Evolutionary conservation across 2,888 invertebrate genomes (phyloP), one percentile per base, ranked within the genome.

Genomic region (Phoenoteleia sp.): DNA sequence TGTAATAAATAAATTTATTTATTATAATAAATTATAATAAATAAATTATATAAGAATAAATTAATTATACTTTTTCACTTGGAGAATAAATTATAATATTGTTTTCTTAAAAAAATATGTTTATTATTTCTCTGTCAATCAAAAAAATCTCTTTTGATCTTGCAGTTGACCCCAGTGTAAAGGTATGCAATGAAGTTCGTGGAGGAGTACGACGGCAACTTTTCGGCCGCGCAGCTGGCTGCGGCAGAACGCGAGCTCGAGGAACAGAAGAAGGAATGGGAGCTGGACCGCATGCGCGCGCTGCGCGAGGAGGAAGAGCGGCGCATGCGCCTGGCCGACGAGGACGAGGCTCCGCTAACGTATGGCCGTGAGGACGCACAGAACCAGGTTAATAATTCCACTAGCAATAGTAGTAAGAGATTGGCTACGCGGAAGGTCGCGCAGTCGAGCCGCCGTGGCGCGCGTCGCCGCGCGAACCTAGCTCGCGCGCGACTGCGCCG

Each of bases 131-230:
- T n/a, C n/a, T n/a, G n/a, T n/a, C n/a, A n/a, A n/a, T n/a, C n/a
- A n/a, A n/a, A n/a, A n/a, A n/a, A n/a, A n/a, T n/a, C n/a, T n/a
- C n/a, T n/a, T n/a, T n/a, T n/a, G n/a, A 17, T 42, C n/a, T 27
- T 39, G 7, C 49, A 99, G 99, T 94, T 99, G 85, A 97, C 97
- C 36, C 98, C 99, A 0, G 97, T 99, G 84, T 99, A 99, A 94
- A 96, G 97, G 71, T 99, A 99, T 94, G 99, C 99, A 15, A 98
- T 99, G 96, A 96, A 96, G 21, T 97, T 98, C 92, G 97, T 99
- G 89, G 99, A 99, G 94, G 96, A 96, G 88, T 97, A 98, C 74
- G 97, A 97, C 94, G 96, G 96, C 19, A 96, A 97, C 15, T 96
- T 95, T 91, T 94, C 95, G 13, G 97, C 97, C 0, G 98, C 99